Evolutionary conservation across 1,140 invertebrate species (phyloP).

Genomic region (Eufriesea mexicana): DNA sequence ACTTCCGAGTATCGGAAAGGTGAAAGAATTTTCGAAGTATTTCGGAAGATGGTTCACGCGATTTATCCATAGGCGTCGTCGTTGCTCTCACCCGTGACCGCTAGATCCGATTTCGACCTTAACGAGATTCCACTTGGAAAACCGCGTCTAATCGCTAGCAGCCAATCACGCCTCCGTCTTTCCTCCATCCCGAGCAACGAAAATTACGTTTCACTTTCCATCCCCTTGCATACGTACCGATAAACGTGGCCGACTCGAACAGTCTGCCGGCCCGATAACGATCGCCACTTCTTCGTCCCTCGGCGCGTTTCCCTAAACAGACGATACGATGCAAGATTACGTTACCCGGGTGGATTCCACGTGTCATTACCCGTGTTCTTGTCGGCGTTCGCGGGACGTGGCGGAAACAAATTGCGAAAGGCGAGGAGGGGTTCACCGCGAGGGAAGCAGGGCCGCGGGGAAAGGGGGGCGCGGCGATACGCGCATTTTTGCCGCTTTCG

Average conservation of each 20-base stretch:
- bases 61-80: too few relatives aligned
- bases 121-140: too few relatives aligned
- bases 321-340: slow-evolving; percentile 2
- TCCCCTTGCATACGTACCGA: not conserved
- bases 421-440: slow-evolving; percentile 24
- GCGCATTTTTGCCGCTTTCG: slow-evolving; percentile 77
- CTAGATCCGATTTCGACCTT: too few relatives aligned
- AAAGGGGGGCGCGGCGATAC: not conserved
- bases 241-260: not conserved
- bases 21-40: too few relatives aligned
- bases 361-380: slow-evolving; percentile 39
- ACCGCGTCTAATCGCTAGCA: too few relatives aligned
- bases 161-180: too few relatives aligned
- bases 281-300: slow-evolving; percentile 13
- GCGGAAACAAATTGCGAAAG: slow-evolving; percentile 61
- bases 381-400: slow-evolving; percentile 1
- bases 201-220: not conserved
- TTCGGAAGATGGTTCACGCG: too few relatives aligned
- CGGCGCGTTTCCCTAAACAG: not conserved
- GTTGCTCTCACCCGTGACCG: too few relatives aligned
- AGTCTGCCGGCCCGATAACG: slow-evolving; percentile 10
- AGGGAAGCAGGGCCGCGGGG: not conserved
- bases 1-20: too few relatives aligned
- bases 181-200: too few relatives aligned
- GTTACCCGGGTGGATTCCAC: slow-evolving; percentile 15